A percentile compares a stretch with the other conserved stretches of the same genome.
Conservation (phyloP, 2,113 vertebrate genomes). For the Callipepla squamata region DNA sequence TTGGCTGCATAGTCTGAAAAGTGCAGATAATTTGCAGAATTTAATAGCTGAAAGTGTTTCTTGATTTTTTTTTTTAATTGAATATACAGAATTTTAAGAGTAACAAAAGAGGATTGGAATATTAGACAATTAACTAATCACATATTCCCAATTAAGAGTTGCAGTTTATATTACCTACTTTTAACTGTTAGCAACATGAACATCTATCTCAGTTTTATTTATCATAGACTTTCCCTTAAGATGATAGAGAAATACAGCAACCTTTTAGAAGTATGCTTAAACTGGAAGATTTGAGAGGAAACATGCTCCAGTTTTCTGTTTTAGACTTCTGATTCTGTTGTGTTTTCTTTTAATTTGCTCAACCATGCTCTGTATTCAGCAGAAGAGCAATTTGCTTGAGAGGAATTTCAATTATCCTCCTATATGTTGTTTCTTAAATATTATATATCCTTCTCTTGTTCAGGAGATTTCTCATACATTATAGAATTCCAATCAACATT, state of each 20-base stretch:
- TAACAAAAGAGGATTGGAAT: neutral
- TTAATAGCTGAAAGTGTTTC: conserved; percentile 7
- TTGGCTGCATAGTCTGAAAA: neutral
- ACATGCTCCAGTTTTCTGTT: conserved; percentile 13
- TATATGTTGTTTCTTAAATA: conserved; percentile 72
- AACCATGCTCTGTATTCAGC: conserved; percentile 65
- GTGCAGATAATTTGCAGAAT: neutral
- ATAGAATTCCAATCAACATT: conserved; percentile 76
- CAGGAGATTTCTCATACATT: conserved; percentile 66
- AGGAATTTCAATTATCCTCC: conserved; percentile 73
- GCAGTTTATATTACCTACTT: conserved; percentile 15
- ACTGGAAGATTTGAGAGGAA: conserved; percentile 16
- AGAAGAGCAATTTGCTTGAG: conserved; percentile 56
- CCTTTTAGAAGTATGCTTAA: neutral
- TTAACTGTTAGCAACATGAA: neutral
- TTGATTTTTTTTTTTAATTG: conserved; percentile 15
- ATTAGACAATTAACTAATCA: conserved; percentile 2
- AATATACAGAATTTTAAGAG: conserved; percentile 23
- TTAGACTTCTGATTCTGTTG: conserved; percentile 48
- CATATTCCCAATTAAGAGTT: conserved; percentile 40
- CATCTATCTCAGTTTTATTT: neutral
- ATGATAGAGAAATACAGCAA: neutral
- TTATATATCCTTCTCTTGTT: conserved; percentile 59
- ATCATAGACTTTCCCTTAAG: neutral
- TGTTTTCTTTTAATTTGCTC: conserved; percentile 65